Conservation (phyloP, 1,140 invertebrate genomes). For the Brachionus asplanchnoidis region DNA sequence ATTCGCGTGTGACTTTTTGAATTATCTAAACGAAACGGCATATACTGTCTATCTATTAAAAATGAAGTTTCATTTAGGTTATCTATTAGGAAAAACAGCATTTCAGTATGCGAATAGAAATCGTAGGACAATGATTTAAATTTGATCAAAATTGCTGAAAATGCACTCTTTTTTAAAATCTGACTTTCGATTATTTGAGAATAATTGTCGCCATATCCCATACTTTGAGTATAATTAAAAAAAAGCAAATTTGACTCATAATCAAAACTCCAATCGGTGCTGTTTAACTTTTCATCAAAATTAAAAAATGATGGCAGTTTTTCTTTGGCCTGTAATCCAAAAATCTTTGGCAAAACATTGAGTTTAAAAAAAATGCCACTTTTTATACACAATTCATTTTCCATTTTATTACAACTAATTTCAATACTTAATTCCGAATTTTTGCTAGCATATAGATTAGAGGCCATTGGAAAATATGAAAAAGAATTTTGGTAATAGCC, state of each 20-base stretch:
- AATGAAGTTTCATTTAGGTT: background rate
- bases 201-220: background rate
- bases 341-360: background rate
- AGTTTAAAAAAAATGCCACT: background rate
- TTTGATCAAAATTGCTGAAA: background rate
- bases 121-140: background rate
- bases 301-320: background rate
- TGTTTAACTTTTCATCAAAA: background rate
- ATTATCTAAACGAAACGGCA: background rate
- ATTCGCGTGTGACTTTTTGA: background rate
- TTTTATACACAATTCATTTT: background rate
- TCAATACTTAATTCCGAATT: background rate
- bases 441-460: background rate
- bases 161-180: background rate
- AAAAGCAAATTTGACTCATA: background rate
- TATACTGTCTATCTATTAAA: background rate
- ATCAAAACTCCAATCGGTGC: background rate
- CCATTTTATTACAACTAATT: background rate
- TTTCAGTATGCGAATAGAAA: background rate
- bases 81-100: background rate
- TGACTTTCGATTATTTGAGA: background rate
- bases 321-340: background rate
- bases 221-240: background rate
- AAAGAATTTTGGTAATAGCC: background rate
- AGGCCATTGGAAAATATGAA: background rate